Percentiles rank a stretch among this genome's conserved stretches.
Evolutionary conservation across 2,113 vertebrate species (phyloP).

Genomic region (Marmota monax): DNA sequence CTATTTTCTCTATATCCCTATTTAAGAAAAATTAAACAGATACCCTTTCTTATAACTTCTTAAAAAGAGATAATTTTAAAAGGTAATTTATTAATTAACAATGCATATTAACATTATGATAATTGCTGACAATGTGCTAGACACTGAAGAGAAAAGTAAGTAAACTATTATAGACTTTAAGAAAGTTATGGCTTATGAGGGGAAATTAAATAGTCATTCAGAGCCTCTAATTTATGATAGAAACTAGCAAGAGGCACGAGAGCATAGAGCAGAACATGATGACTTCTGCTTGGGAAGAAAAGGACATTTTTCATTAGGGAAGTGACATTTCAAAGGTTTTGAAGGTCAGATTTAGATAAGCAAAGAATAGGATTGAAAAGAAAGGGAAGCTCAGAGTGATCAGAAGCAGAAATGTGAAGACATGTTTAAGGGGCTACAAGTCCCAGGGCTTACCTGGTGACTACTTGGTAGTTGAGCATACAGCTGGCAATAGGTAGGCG

Average conservation of each 20-base stretch:
- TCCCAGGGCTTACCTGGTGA: not conserved
- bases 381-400: not conserved
- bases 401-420: not conserved
- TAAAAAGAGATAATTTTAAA: not conserved
- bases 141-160: not conserved
- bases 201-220: not conserved
- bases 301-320: constrained; percentile 58
- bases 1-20: not conserved
- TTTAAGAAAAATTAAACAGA: constrained; percentile 57
- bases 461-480: not conserved
- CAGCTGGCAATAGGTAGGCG: not conserved
- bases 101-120: constrained; percentile 39
- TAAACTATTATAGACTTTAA: not conserved
- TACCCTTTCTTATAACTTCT: constrained; percentile 12
- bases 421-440: not conserved
- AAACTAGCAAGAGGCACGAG: not conserved
- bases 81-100: constrained; percentile 57
- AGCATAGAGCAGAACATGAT: constrained; percentile 18
- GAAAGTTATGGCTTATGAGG: not conserved
- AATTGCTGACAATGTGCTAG: constrained; percentile 62
- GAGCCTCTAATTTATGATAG: constrained; percentile 44
- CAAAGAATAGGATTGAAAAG: not conserved
- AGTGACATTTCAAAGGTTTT: constrained; percentile 11
- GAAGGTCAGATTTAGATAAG: constrained; percentile 56
- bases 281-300: constrained; percentile 7